phyloP scores from a whole-genome alignment of 30 jellyfish, hydroid and myxozoan genomes.

The Sanderia malayensis region DNA sequence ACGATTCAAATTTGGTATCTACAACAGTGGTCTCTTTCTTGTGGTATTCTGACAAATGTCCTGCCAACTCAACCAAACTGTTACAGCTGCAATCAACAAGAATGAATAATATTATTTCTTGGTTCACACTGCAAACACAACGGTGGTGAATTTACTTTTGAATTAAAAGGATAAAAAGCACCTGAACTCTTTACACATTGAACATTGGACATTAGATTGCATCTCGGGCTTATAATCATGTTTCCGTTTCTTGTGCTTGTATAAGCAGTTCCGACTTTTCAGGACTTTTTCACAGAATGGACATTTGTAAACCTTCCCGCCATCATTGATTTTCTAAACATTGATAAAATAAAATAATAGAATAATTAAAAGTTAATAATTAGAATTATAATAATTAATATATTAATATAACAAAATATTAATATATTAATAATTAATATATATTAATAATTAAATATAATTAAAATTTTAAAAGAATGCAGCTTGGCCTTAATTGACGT shows the following conservation, averaged over 20 bases:
- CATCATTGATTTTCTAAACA: no score
- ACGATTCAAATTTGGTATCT: background rate
- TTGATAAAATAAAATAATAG: no score
- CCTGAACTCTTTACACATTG: background rate
- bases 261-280: background rate
- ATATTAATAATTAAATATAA: no score
- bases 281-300: background rate
- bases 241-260: background rate
- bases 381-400: no score
- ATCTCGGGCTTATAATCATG: background rate
- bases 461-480: no score
- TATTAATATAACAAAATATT: no score
- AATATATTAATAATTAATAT: no score
- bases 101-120: no score
- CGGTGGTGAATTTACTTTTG: no score
- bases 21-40: background rate
- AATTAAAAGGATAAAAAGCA: background rate
- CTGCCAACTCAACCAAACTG: background rate
- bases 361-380: no score
- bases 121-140: no score
- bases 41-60: background rate
- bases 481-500: no score
- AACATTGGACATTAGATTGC: background rate
- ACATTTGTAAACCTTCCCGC: background rate
- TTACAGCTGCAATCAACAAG: background rate